Conservation (phyloP, 35 echinoderm and acorn worm genomes). For the Apostichopus japonicus region DNA sequence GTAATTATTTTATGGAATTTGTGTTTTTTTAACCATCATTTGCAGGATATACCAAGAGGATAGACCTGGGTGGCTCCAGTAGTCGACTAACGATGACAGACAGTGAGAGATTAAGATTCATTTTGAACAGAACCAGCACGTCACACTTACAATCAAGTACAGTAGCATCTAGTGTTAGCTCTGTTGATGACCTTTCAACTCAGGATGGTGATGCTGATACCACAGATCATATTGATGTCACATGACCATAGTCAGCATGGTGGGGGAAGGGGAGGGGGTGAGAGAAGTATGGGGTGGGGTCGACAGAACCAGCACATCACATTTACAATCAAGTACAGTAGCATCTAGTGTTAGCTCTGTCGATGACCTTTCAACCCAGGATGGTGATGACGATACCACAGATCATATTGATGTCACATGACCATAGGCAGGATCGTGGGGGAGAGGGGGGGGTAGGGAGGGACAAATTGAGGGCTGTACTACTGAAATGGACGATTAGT, state of each 20-base stretch:
- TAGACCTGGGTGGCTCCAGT: not conserved
- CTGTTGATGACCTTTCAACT: conserved; percentile 7
- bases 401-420: not conserved
- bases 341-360: conserved; percentile 17
- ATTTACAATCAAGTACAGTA: not conserved
- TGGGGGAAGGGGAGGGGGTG: too few species aligned
- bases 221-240: conserved; percentile 42
- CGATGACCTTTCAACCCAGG: conserved; percentile 14
- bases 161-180: conserved; percentile 2
- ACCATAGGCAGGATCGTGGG: not conserved
- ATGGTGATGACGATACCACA: not conserved
- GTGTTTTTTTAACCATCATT: not conserved
- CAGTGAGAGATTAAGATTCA: conserved; percentile 14
- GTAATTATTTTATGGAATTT: too few species aligned
- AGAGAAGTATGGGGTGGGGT: too few species aligned
- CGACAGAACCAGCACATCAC: not conserved
- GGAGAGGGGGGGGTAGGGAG: too few species aligned
- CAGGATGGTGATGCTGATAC: conserved; percentile 35
- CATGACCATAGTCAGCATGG: not conserved
- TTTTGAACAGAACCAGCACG: conserved; percentile 9
- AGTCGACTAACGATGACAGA: not conserved
- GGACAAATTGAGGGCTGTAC: too few species aligned
- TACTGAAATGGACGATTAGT: too few species aligned
- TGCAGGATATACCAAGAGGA: conserved; percentile 17
- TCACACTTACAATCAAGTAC: not conserved